Evolutionary conservation across 2,888 invertebrate species (phyloP).

Genomic region (Melolontha melolontha): DNA sequence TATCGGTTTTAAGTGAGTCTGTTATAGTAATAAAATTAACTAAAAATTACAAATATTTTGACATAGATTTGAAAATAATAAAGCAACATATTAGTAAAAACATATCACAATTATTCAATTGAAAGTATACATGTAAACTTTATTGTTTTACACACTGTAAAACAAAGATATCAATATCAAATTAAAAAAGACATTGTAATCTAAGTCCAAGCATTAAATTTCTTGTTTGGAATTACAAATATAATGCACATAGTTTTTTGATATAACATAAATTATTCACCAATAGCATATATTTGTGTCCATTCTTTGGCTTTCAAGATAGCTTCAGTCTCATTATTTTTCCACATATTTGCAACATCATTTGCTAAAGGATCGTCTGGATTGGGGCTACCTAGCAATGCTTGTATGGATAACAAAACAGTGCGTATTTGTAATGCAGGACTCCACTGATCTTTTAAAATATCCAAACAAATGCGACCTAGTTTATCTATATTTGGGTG

Average conservation of each 20-base stretch:
- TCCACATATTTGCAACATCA: conserved; percentile 99
- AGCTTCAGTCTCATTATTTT: conserved; percentile 96
- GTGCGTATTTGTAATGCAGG: conserved; percentile 99
- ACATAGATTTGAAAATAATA: conserved; percentile 23
- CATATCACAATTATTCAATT: conserved; percentile 32
- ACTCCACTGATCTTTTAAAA: conserved; percentile 98
- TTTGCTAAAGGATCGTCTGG: conserved; percentile 98
- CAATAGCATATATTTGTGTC: conserved; percentile 87
- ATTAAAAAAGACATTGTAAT: conserved; percentile 17
- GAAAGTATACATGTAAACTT: conserved; percentile 23
- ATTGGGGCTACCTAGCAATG: conserved; percentile 87
- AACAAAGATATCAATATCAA: conserved; percentile 28
- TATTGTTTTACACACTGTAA: conserved; percentile 30
- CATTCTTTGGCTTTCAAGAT: conserved; percentile 94
- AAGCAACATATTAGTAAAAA: conserved; percentile 11
- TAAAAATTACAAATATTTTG: conserved; percentile 5
- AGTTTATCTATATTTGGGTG: conserved; percentile 99
- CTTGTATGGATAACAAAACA: conserved; percentile 97
- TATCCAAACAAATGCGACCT: conserved; percentile 98
- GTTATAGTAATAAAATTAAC: too few relatives aligned
- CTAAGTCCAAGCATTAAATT: conserved; percentile 31
- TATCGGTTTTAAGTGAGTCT: conserved; percentile 2
- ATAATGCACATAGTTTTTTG: conserved; percentile 20
- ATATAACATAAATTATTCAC: conserved; percentile 49
- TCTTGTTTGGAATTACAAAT: conserved; percentile 10